A percentile compares a stretch with the other conserved stretches of the same genome.
phyloP scores from a whole-genome alignment of 2,113 vertebrate species.

The Mesitornis unicolor region DNA sequence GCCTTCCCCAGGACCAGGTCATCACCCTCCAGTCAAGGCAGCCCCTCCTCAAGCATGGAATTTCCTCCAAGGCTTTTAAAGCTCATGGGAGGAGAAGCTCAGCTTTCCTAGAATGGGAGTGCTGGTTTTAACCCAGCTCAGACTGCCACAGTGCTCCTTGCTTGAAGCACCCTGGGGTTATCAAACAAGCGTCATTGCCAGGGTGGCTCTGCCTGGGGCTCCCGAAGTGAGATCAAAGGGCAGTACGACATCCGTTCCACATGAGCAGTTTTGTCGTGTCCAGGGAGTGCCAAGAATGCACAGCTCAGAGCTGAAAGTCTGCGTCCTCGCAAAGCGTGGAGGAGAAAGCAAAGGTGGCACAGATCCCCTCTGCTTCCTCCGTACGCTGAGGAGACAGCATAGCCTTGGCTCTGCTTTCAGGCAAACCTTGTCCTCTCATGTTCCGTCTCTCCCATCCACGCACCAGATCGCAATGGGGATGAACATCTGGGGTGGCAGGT shows the following conservation, averaged over 20 bases:
- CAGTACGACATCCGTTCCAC: background rate
- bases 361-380: background rate
- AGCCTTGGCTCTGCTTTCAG: fast-evolving
- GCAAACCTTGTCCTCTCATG: background rate
- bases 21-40: background rate
- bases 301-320: background rate
- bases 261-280: background rate
- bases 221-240: background rate
- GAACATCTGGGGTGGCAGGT: background rate
- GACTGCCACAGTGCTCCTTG: background rate
- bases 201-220: background rate
- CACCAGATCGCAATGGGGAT: fast-evolving
- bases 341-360: background rate
- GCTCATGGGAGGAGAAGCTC: background rate
- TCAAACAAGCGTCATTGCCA: fast-evolving
- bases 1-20: background rate
- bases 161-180: background rate
- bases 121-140: fast-evolving
- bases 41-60: background rate
- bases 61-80: background rate
- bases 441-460: background rate
- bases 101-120: background rate
- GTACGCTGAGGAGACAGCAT: background rate
- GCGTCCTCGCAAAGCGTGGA: background rate
- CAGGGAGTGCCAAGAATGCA: fast-evolving